A percentile compares a stretch with the other conserved stretches of the same genome.
Evolutionary conservation across 1,140 invertebrate species (phyloP).

Genomic region (Marisa cornuarietis): DNA sequence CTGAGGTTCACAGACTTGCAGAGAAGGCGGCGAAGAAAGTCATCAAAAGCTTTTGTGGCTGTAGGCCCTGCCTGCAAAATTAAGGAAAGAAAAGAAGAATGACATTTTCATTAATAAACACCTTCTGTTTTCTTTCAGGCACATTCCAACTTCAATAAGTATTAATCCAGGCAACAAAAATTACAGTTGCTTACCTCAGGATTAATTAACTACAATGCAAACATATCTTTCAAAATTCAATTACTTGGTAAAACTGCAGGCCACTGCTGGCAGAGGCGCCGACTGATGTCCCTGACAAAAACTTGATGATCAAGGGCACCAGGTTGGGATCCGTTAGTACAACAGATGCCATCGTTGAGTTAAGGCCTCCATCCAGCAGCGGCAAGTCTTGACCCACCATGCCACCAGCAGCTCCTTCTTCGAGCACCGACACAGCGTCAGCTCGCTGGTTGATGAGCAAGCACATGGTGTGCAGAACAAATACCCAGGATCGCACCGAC

Average conservation of each 20-base stretch:
- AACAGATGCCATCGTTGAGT: constrained; percentile 67
- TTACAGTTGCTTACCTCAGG: too few species aligned
- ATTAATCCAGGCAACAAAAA: too few species aligned
- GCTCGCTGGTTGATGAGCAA: constrained; percentile 57
- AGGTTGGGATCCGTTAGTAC: constrained; percentile 78
- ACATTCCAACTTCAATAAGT: neutral
- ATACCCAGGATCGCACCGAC: constrained; percentile 78
- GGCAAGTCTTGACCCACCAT: neutral
- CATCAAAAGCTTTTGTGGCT: constrained; percentile 78
- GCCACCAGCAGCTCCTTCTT: constrained; percentile 22
- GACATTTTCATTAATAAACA: neutral
- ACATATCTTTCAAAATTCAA: constrained; percentile 10
- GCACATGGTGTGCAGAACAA: constrained; percentile 75
- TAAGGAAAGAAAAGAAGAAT: constrained; percentile 26
- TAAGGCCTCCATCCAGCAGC: constrained; percentile 35
- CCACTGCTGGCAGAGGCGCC: constrained; percentile 45
- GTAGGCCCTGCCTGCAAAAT: constrained; percentile 79
- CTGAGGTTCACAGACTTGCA: constrained; percentile 76
- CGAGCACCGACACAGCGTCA: constrained; percentile 37
- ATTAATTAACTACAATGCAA: too few species aligned
- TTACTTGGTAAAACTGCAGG: constrained; percentile 54
- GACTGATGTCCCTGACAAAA: constrained; percentile 74
- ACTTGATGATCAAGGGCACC: constrained; percentile 76
- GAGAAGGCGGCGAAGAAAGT: constrained; percentile 77
- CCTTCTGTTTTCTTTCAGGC: neutral